A percentile compares a stretch with the other conserved stretches of the same genome.
Conservation (phyloP, 2,888 invertebrate species). For the Rhogogaster chlorosoma region DNA sequence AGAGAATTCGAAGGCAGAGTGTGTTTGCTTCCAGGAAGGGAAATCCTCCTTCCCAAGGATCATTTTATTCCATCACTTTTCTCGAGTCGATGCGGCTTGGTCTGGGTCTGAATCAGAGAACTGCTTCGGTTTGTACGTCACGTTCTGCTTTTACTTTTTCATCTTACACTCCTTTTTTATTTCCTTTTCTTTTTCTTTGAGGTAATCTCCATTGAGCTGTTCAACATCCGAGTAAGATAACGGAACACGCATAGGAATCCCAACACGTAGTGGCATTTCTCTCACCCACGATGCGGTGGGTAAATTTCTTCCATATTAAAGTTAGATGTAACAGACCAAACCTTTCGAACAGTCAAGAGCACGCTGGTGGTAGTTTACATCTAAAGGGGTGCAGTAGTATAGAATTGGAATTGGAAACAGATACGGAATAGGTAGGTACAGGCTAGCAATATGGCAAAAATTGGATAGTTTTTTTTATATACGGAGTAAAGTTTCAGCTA, state of each 20-base stretch:
- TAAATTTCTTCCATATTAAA: background rate
- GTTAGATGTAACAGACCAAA: conserved; percentile 4
- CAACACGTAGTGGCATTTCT: background rate
- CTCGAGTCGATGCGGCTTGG: background rate
- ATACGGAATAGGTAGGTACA: background rate
- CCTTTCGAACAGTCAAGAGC: background rate
- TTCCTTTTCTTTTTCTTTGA: background rate
- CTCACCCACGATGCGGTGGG: background rate
- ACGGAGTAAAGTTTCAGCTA: background rate
- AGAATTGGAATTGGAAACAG: background rate
- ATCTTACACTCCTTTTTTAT: background rate
- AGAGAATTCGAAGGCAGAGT: background rate
- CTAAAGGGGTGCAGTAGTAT: background rate
- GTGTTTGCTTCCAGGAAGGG: background rate
- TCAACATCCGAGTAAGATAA: background rate
- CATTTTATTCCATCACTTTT: conserved; percentile 14
- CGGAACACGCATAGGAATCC: background rate
- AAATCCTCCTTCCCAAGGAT: background rate
- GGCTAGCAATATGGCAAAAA: background rate
- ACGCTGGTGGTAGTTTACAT: background rate
- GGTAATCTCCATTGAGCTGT: conserved; percentile 10
- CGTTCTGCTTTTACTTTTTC: conserved; percentile 20
- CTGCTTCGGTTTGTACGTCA: background rate
- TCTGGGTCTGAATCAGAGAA: background rate
- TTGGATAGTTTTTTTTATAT: background rate